Evolutionary conservation across 2,797 vertebrate genomes (phyloP).

Genomic region (Sebastes minor): DNA sequence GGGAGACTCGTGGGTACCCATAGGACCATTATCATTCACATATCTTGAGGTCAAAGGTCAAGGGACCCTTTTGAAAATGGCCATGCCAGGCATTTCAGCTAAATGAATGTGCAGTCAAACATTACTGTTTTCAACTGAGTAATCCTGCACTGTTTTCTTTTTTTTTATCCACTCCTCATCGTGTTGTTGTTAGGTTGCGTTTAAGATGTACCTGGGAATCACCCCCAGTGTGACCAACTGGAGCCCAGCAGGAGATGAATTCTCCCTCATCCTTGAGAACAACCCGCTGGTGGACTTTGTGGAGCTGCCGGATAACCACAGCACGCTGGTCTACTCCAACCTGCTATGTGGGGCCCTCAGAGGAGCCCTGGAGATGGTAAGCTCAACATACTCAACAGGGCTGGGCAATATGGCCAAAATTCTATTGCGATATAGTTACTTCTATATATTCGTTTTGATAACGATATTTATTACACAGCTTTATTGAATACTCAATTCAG

Average conservation of each 20-base stretch:
- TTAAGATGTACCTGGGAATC: constrained; percentile 98
- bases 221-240: constrained; percentile 99
- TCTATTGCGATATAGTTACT: too few relatives aligned
- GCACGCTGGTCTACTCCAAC: constrained; percentile 94
- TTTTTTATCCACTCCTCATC: neutral
- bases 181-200: constrained; percentile 86
- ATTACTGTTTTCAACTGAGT: neutral
- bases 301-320: constrained; percentile 98
- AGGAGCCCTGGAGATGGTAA: constrained; percentile 98
- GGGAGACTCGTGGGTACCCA: too few relatives aligned
- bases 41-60: too few relatives aligned
- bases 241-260: constrained; percentile 98
- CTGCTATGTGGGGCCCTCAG: constrained; percentile 94
- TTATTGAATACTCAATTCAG: too few relatives aligned
- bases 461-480: too few relatives aligned
- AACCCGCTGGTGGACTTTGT: constrained; percentile 99
- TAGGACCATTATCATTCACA: too few relatives aligned
- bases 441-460: too few relatives aligned
- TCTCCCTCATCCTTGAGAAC: constrained; percentile 97
- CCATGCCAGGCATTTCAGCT: too few relatives aligned
- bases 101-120: neutral
- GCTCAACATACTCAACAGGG: neutral
- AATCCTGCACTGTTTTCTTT: neutral
- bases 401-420: too few relatives aligned
- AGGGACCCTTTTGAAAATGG: too few relatives aligned